Evolutionary conservation across 2,888 invertebrate genomes (phyloP), one percentile per base, ranked within the genome.

Genomic region (Tolmerus cingulatus): DNA sequence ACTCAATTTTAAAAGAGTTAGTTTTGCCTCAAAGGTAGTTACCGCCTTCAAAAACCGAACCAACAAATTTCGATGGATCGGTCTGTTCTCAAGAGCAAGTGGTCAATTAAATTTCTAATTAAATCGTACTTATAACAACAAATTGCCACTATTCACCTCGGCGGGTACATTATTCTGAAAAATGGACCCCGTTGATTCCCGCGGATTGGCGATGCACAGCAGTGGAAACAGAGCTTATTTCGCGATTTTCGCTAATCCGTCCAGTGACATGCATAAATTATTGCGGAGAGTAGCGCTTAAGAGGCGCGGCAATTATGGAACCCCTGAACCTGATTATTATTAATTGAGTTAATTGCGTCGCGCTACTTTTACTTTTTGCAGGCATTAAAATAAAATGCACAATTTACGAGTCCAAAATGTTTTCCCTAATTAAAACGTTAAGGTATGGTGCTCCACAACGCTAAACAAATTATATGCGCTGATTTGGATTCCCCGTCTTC

Each of bases 341-440:
- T 82, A 82, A 82, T 66, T 82, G 82, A 82, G 16, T 82, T 82
- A 34, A 82, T 82, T 82, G 57, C 82, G 37, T 57, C 23, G 66
- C 66, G 66, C 23, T 19, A 66, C 27, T 66, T 66, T 66, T 66
- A 66, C 16, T 82, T 82, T 82, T 57, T 82, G 27, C 2, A 57
- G 12, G 34, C 66, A 57, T 82, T 82, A 57, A 66, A 82, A 57
- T 82, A 82, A 82, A 82, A 82, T 82, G 57, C 14, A 37, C 30
- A 57, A 66, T 82, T 82, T 82, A 82, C 82, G 82, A 82, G 82
- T 66, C 82, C 82, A 82, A 82, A 82, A 66, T 82, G 82, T 82
- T 82, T 82, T 57, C 55, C 82, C 57, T 82, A 82, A 82, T 82
- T 82, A 82, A 82, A 82, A 82, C 66, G 57, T 82, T 82, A 82